A percentile compares a stretch with the other conserved stretches of the same genome.
Evolutionary conservation across 2,113 vertebrate genomes (phyloP).

Genomic region (Ornithorhynchus anatinus): DNA sequence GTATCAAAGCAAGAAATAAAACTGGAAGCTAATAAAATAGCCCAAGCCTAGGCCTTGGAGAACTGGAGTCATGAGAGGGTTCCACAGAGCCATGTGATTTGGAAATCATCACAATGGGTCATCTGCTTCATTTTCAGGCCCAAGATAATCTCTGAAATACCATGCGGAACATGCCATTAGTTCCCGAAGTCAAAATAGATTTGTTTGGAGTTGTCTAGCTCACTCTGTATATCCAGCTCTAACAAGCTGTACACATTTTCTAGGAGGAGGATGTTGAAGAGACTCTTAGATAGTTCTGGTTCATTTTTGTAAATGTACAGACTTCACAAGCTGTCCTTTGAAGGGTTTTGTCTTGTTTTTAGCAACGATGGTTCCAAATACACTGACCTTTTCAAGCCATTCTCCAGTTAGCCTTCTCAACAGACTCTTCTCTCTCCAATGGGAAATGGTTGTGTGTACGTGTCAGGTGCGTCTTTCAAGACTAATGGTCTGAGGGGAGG

Average conservation of each 20-base stretch:
- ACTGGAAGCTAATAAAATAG: too few relatives aligned
- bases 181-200: too few relatives aligned
- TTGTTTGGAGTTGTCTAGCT: conserved; percentile 4
- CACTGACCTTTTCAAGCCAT: neutral
- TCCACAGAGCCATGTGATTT: too few relatives aligned
- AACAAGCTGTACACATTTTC: neutral
- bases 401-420: neutral
- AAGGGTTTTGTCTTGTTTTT: neutral
- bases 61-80: too few relatives aligned
- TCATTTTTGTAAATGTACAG: accelerated
- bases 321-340: neutral
- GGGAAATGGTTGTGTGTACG: neutral
- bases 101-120: too few relatives aligned
- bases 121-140: too few relatives aligned
- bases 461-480: conserved; percentile 63
- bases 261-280: neutral
- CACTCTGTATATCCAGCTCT: neutral
- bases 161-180: too few relatives aligned
- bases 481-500: conserved; percentile 35
- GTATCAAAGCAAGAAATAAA: too few relatives aligned
- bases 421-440: neutral
- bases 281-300: neutral
- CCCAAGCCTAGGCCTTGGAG: too few relatives aligned
- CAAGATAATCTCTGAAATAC: too few relatives aligned
- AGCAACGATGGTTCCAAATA: neutral